These are phyloP conservation scores for Umimayanthus kanabou DNA, from an alignment of 92 coral and sea anemone genomes.

Conservation along the genomic window DNA sequence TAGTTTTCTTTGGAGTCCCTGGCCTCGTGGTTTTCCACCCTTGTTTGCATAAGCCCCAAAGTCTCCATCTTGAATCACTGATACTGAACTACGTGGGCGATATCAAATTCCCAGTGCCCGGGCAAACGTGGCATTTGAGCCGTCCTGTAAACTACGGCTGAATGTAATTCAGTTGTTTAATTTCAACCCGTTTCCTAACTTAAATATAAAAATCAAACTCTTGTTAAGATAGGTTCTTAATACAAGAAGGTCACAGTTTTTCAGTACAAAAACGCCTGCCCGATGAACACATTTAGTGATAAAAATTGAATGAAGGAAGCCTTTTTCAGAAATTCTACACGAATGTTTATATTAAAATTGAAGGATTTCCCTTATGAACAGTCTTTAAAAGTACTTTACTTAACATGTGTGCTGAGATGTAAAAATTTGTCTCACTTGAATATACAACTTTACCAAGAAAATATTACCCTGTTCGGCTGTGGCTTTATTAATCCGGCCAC, in stretches of 20 bases:
- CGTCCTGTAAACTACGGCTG: background rate
- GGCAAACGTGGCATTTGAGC: background rate
- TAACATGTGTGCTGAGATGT: background rate
- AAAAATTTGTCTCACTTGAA: background rate
- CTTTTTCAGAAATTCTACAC: no score
- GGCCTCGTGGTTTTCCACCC: slow-evolving; percentile 14
- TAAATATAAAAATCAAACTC: background rate
- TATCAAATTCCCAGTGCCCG: background rate
- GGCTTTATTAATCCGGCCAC: background rate
- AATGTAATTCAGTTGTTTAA: background rate
- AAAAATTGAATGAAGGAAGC: background rate
- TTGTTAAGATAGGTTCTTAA: background rate
- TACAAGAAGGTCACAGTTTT: background rate
- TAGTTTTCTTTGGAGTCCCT: background rate
- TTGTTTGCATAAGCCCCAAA: background rate
- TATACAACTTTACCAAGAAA: background rate
- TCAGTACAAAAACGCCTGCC: background rate
- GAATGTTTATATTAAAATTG: background rate
- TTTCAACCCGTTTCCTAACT: background rate
- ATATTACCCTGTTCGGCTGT: background rate
- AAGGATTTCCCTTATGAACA: background rate
- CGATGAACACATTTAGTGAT: background rate
- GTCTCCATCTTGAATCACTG: slow-evolving; percentile 5
- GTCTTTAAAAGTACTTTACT: background rate
- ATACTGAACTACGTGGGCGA: background rate